These are phyloP conservation scores for Pangasianodon gigas DNA, from an alignment of 2,113 vertebrate species.

Conservation along the genomic window DNA sequence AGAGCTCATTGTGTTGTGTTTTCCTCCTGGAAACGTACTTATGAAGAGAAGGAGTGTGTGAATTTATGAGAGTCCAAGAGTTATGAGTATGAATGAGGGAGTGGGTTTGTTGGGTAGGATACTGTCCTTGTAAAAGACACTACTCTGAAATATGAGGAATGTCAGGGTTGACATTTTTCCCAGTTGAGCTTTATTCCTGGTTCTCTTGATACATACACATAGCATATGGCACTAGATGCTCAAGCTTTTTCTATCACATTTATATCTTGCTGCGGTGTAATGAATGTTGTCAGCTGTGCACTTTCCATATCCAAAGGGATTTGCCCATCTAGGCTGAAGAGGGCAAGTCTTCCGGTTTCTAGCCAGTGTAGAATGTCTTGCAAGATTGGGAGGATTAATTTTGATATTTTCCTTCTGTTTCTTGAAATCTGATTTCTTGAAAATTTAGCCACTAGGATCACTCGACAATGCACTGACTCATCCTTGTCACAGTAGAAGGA, in stretches of 20 bases:
- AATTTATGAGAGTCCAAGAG: neutral
- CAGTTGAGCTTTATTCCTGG: neutral
- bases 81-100: neutral
- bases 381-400: neutral
- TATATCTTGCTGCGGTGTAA: slow-evolving; percentile 8
- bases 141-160: neutral
- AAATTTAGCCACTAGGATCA: neutral
- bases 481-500: neutral
- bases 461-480: neutral
- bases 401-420: neutral
- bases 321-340: neutral
- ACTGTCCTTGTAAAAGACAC: neutral
- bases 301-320: slow-evolving; percentile 19
- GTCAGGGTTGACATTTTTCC: slow-evolving; percentile 17
- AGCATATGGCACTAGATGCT: neutral
- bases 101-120: neutral
- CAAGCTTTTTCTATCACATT: neutral
- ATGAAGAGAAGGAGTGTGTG: neutral
- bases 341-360: neutral
- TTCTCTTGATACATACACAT: slow-evolving; percentile 4
- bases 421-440: neutral
- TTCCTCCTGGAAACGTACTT: neutral
- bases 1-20: neutral
- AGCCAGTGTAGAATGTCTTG: neutral
- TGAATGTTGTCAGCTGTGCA: slow-evolving; percentile 20